Evolutionary conservation across 2,797 vertebrate genomes (phyloP), one percentile per base, ranked within the genome.

Genomic region (Rhinoraja longicauda): DNA sequence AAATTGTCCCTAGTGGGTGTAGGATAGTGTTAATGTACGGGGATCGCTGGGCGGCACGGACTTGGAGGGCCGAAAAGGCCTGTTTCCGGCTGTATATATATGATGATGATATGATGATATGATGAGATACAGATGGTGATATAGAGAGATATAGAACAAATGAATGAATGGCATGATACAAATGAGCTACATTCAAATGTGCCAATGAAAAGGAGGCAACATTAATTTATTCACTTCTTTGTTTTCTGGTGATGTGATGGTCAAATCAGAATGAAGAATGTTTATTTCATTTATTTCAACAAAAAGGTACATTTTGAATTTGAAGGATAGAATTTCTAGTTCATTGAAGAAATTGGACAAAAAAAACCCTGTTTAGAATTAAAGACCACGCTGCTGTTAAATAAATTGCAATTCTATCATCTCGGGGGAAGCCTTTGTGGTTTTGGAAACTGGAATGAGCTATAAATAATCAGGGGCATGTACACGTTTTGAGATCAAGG

Each of bases 401-500:
- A 53, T 45, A 29, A 75, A 15, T 12, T 53, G 26, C 26, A 73
- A 26, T 8, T 45, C 53, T 57, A 92, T 75, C 39, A 53, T 57
- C 90, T n/a, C 24, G 39, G 39, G 73, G 70, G 17, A 26, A 26
- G 70, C 6, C 36, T 92, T 26, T 57, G 67, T 73, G 70, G 45
- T 26, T 92, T 75, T 26, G 75, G 72, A 57, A 73, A 90, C n/a
- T 32, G 90, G n/a, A 32, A 90, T 67, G 24, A 24, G 39, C 70
- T 92, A 92, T 75, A 75, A 92, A 73, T 92, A 92, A 75, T 73
- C 26, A 84, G 24, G 36, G 10, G 24, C 67, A 73, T 5, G 7
- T 91, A 72, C 67, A 91, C 90, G 39, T 92, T 92, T 75, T 92
- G 90, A 73, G 70, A 73, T 29, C 59, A 59, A 88, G 24, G 32